Conservation (phyloP, 2,113 vertebrate species). For the Odontesthes bonariensis region DNA sequence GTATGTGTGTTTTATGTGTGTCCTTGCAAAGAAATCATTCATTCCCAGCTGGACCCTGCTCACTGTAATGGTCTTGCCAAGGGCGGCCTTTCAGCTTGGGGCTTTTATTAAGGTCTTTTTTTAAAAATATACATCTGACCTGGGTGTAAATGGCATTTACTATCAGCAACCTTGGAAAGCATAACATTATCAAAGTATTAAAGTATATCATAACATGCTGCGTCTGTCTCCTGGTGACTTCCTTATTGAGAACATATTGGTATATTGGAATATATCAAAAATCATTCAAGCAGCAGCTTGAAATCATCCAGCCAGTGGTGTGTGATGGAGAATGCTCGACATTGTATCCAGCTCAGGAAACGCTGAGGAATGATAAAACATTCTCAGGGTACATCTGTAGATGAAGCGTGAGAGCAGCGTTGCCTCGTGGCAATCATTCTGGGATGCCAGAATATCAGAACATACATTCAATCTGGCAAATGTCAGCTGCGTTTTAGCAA, state of each 20-base stretch:
- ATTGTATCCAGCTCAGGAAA: constrained; percentile 13
- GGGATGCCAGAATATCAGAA: constrained; percentile 24
- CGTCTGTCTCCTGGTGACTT: not conserved
- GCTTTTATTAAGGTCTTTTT: constrained; percentile 9
- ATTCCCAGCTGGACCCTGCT: constrained; percentile 16
- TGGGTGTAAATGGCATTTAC: not conserved
- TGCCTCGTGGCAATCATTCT: constrained; percentile 45
- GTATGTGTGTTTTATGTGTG: not conserved
- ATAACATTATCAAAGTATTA: not conserved
- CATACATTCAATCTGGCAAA: constrained; percentile 37
- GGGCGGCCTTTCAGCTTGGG: constrained; percentile 15
- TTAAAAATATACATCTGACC: not conserved
- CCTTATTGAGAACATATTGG: not conserved
- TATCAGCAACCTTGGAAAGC: not conserved
- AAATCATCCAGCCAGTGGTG: constrained; percentile 13
- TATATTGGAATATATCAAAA: not conserved
- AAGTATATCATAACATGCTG: not conserved
- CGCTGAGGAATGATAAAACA: constrained; percentile 50
- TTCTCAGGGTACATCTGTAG: constrained; percentile 48
- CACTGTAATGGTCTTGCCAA: constrained; percentile 8
- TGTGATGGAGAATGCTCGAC: constrained; percentile 9
- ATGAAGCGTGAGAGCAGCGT: constrained; percentile 53
- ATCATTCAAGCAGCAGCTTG: constrained; percentile 10
- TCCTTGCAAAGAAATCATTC: not conserved
- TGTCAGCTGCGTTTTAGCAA: constrained; percentile 29